Conservation (phyloP, 1,140 invertebrate genomes). For the Bemisia tabaci region DNA sequence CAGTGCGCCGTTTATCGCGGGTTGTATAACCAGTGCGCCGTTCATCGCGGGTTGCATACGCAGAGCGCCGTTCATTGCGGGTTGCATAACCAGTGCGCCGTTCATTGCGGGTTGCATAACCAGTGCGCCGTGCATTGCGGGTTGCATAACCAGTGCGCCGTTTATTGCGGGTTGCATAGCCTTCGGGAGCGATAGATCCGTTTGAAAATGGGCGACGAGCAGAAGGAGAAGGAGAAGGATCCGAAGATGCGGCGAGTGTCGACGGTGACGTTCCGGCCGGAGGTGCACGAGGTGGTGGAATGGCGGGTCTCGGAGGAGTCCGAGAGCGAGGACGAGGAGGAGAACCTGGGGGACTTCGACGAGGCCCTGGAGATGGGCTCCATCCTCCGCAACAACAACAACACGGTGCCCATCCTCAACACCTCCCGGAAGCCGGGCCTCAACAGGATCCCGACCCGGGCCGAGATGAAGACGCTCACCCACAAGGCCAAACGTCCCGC, state of each 20-base stretch:
- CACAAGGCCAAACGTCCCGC: slow-evolving; percentile 45
- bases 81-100: too few relatives aligned
- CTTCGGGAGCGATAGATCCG: too few relatives aligned
- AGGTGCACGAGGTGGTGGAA: background rate
- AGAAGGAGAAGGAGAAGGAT: background rate
- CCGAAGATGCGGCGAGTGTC: background rate
- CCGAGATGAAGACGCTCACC: slow-evolving; percentile 30
- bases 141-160: too few relatives aligned
- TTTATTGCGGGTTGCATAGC: too few relatives aligned
- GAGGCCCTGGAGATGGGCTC: background rate
- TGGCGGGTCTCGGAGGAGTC: background rate
- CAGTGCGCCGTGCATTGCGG: too few relatives aligned
- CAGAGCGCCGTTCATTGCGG: too few relatives aligned
- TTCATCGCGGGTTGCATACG: too few relatives aligned
- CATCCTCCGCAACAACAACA: background rate
- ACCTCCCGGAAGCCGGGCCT: slow-evolving; percentile 10
- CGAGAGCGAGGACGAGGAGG: background rate
- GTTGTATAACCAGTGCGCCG: too few relatives aligned
- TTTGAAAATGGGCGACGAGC: background rate
- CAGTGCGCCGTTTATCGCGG: too few relatives aligned
- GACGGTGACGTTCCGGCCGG: background rate
- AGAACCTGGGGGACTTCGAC: background rate
- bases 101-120: too few relatives aligned
- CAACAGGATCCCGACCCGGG: slow-evolving; percentile 18
- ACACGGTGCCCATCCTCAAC: slow-evolving; percentile 4